Conservation (phyloP, 2,888 invertebrate species). For the Trichopria drosophilae region DNA sequence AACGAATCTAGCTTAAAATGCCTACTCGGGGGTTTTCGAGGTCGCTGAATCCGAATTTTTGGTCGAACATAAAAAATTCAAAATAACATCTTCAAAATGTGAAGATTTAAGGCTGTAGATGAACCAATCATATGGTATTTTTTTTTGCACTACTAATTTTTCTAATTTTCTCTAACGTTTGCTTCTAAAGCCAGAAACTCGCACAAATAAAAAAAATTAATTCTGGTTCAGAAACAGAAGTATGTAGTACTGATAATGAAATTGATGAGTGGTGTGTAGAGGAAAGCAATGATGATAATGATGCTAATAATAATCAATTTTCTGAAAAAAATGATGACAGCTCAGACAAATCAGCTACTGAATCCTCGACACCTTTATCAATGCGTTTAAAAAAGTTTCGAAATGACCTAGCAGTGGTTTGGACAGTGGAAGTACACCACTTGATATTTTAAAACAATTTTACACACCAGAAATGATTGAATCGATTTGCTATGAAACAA, state of each 20-base stretch:
- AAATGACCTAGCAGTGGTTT: slow-evolving; percentile 1
- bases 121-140: no score
- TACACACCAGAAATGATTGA: slow-evolving; percentile 2
- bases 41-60: no score
- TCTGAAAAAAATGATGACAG: slow-evolving; percentile 1
- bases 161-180: no score
- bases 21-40: no score
- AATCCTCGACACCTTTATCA: slow-evolving; percentile 2
- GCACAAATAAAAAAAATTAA: background rate
- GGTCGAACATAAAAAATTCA: no score
- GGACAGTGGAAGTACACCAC: slow-evolving; percentile 2
- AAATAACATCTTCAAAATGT: no score
- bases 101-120: no score
- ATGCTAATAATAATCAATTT: background rate
- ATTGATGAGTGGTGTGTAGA: slow-evolving; percentile 1
- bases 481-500: slow-evolving; percentile 2
- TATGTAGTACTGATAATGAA: slow-evolving; percentile 1
- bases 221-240: background rate
- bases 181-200: no score
- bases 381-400: background rate
- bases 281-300: slow-evolving; percentile 3
- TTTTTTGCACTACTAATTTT: no score
- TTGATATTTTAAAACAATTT: slow-evolving; percentile 6
- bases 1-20: no score
- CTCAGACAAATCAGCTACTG: background rate